phyloP scores from a whole-genome alignment of 2,888 invertebrate genomes.

The Orthonevra nobilis region DNA sequence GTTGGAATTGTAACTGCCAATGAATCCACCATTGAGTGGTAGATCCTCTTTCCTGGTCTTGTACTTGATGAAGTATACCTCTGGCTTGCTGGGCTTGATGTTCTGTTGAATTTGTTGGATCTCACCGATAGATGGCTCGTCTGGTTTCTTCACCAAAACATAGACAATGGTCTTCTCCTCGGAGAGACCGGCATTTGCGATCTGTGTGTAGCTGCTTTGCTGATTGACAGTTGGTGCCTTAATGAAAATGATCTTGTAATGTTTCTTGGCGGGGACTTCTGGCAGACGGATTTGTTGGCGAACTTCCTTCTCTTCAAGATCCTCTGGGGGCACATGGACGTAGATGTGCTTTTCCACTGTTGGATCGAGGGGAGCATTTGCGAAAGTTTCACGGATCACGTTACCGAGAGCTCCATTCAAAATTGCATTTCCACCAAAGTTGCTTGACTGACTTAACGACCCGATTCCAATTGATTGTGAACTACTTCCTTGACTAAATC shows the following conservation, averaged over 20 bases:
- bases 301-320: conserved; percentile 86
- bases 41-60: conserved; percentile 82
- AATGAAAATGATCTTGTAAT: conserved; percentile 88
- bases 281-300: conserved; percentile 83
- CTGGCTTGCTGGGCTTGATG: conserved; percentile 84
- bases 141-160: conserved; percentile 86
- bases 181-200: conserved; percentile 82
- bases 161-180: conserved; percentile 87
- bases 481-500: conserved; percentile 15
- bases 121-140: conserved; percentile 83
- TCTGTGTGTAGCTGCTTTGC: conserved; percentile 83
- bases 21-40: conserved; percentile 24
- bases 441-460: conserved; percentile 16
- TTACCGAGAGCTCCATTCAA: conserved; percentile 71
- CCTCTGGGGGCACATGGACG: conserved; percentile 92
- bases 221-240: conserved; percentile 83
- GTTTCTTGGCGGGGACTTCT: conserved; percentile 85
- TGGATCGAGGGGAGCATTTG: conserved; percentile 77
- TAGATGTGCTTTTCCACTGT: conserved; percentile 92
- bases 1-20: conserved; percentile 42
- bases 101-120: conserved; percentile 83
- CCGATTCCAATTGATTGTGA: conserved; percentile 19
- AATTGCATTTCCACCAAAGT: conserved; percentile 42
- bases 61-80: conserved; percentile 87
- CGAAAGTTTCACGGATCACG: conserved; percentile 72